These are phyloP conservation scores for Euplagia quadripunctaria DNA, from an alignment of 2,888 invertebrate species.

Conservation along the genomic window DNA sequence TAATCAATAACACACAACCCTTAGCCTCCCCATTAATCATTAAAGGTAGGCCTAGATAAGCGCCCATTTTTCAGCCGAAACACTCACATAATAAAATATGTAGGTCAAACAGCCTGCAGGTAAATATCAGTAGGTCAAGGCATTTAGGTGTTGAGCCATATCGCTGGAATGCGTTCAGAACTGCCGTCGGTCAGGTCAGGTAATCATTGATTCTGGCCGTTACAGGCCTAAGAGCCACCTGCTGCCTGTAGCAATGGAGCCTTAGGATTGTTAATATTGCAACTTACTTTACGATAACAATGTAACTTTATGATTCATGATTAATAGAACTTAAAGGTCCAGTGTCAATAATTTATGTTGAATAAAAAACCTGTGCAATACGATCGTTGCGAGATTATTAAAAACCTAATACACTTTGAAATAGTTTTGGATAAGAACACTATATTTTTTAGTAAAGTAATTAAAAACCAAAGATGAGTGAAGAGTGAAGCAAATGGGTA, in stretches of 20 bases:
- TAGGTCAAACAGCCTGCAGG: slow-evolving; percentile 21
- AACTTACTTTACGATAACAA: slow-evolving; percentile 3
- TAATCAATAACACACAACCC: not conserved
- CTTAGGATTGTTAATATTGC: slow-evolving; percentile 7
- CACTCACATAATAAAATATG: slow-evolving; percentile 26
- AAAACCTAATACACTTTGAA: not conserved
- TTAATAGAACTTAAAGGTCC: not conserved
- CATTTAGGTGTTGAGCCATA: slow-evolving; percentile 15
- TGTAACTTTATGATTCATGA: slow-evolving; percentile 2
- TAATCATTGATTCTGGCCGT: slow-evolving; percentile 6
- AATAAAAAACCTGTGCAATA: not conserved
- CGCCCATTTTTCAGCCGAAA: slow-evolving; percentile 16
- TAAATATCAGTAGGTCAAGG: slow-evolving; percentile 52
- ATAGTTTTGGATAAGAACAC: not conserved
- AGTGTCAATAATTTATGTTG: not conserved
- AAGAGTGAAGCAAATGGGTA: too few species aligned
- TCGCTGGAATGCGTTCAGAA: slow-evolving; percentile 7
- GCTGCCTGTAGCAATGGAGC: not conserved
- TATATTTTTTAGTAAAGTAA: too few species aligned
- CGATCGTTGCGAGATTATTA: not conserved
- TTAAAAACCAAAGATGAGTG: too few species aligned
- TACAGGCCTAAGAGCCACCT: not conserved
- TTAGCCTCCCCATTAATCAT: slow-evolving; percentile 26
- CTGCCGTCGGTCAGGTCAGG: not conserved
- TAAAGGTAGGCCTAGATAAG: slow-evolving; percentile 19